Evolutionary conservation across 2,888 invertebrate genomes (phyloP).

Genomic region (Rotaria socialis): DNA sequence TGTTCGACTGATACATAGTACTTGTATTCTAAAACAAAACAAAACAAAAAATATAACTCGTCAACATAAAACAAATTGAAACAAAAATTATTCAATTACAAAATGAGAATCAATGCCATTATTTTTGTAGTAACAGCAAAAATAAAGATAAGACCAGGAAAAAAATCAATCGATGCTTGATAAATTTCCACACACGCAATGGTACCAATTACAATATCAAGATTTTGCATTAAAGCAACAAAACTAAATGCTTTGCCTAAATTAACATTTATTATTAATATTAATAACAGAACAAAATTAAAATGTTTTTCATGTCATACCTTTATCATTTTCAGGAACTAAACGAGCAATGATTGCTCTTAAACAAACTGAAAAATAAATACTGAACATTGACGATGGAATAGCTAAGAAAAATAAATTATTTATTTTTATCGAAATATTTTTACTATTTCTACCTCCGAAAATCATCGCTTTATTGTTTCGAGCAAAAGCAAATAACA

Average conservation of each 20-base stretch:
- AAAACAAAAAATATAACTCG: neutral
- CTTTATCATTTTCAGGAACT: neutral
- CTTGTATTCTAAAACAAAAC: neutral
- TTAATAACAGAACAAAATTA: too few species aligned
- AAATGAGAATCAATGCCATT: neutral
- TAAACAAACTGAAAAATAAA: slow-evolving; percentile 27
- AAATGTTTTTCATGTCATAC: neutral
- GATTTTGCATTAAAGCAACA: slow-evolving; percentile 32
- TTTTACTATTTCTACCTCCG: neutral
- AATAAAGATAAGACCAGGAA: slow-evolving; percentile 27
- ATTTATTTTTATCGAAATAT: too few species aligned
- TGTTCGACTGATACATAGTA: neutral
- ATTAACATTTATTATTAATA: neutral
- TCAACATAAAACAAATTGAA: too few species aligned
- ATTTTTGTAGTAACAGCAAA: neutral
- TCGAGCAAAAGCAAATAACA: slow-evolving; percentile 3
- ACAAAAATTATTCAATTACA: neutral
- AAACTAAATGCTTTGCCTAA: slow-evolving; percentile 28
- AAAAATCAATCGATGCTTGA: neutral
- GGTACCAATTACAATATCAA: neutral
- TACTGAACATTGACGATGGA: slow-evolving; percentile 7
- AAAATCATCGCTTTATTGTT: slow-evolving; percentile 1
- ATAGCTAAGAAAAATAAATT: neutral
- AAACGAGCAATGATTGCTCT: neutral
- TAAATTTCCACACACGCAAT: slow-evolving; percentile 25